These are phyloP conservation scores for Myotis lucifugus DNA, from an alignment of 2,113 vertebrate genomes.

Conservation along the genomic window DNA sequence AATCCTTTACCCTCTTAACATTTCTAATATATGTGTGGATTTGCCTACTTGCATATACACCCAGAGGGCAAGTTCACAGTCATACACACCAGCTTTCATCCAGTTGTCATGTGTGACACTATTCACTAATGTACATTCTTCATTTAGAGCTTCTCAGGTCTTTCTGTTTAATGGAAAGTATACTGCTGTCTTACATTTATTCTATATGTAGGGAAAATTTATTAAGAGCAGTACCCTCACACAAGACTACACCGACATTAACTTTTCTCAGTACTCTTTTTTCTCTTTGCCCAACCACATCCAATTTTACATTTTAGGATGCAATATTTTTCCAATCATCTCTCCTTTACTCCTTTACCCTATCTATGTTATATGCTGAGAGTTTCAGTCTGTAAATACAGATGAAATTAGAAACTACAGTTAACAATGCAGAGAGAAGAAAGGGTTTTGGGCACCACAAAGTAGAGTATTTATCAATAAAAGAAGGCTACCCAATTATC, in stretches of 20 bases:
- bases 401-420: not conserved
- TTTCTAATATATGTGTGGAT: not conserved
- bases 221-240: not conserved
- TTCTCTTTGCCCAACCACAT: not conserved
- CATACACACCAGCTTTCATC: not conserved
- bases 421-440: not conserved
- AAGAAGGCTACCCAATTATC: not conserved
- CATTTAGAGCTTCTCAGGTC: not conserved
- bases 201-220: not conserved
- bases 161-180: not conserved
- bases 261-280: not conserved
- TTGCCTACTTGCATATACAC: not conserved
- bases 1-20: not conserved
- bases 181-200: not conserved
- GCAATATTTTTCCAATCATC: not conserved
- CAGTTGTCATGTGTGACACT: not conserved
- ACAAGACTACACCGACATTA: not conserved
- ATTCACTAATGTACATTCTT: not conserved
- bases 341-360: not conserved
- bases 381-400: not conserved
- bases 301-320: not conserved
- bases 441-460: not conserved
- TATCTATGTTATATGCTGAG: not conserved
- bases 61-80: not conserved
- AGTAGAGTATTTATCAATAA: not conserved